These are phyloP conservation scores for Bilobella aurantiaca DNA, from an alignment of 1,140 invertebrate genomes.

Conservation along the genomic window DNA sequence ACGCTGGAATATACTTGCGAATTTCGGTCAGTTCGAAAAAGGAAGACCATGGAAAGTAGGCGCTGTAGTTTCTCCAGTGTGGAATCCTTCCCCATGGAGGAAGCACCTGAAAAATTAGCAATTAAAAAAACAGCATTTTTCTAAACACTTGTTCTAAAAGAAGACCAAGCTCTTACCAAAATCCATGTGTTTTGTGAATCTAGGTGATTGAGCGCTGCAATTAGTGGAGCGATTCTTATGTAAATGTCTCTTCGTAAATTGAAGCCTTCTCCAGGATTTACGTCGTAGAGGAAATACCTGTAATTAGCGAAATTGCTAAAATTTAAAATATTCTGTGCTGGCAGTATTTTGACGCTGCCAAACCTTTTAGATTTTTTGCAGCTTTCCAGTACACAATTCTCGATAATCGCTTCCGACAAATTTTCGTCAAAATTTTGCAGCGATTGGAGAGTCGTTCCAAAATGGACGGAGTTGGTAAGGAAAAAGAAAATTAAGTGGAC, in stretches of 20 bases:
- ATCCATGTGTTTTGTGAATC: slow-evolving; percentile 45
- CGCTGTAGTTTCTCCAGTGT: slow-evolving; percentile 64
- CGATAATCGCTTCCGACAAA: not conserved
- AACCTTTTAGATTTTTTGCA: slow-evolving; percentile 4
- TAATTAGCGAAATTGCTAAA: slow-evolving; percentile 21
- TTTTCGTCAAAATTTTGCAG: not conserved
- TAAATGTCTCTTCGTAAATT: slow-evolving; percentile 93
- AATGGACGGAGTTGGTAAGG: no score
- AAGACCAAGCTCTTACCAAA: slow-evolving; percentile 40
- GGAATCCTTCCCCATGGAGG: slow-evolving; percentile 82
- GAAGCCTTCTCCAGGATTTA: slow-evolving; percentile 91
- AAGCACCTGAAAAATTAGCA: slow-evolving; percentile 54
- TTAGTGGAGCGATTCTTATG: slow-evolving; percentile 74
- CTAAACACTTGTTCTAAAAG: not conserved
- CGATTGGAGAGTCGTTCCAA: not conserved
- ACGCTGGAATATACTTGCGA: slow-evolving; percentile 65
- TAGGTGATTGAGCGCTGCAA: slow-evolving; percentile 50
- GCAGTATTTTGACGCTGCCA: not conserved
- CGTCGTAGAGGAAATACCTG: slow-evolving; percentile 76
- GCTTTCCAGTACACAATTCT: not conserved
- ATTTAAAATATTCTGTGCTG: not conserved
- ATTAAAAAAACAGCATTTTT: slow-evolving; percentile 28
- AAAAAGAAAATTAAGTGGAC: no score
- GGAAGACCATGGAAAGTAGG: slow-evolving; percentile 56
- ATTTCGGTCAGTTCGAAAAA: slow-evolving; percentile 83